Evolutionary conservation across 2,888 invertebrate genomes (phyloP), one percentile per base, ranked within the genome.

Genomic region (Sinopyrophorus schimmeli): DNA sequence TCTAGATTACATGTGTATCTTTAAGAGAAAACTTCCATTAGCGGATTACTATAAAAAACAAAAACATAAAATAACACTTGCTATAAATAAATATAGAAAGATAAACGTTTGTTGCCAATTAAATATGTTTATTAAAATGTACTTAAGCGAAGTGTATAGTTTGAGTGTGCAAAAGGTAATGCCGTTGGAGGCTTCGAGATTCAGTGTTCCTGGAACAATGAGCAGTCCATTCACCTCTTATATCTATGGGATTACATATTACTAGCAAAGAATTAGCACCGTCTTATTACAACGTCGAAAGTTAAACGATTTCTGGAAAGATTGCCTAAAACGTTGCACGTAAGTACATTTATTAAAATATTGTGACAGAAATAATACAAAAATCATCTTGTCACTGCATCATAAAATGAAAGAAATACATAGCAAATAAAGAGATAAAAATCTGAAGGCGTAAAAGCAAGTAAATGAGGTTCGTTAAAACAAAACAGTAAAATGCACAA

Each of bases 381-480:
- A 57, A 54, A 54, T 50, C 49, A 52, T 58, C 47, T 52, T 51
- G 54, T 55, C 53, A 54, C 47, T 46, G 38, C 44, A 39, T 50
- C 54, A 54, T 57, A 53, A 58, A 57, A 58, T 17, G 53, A 49
- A 57, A 47, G 38, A 44, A 55, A 49, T 52, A 48, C 47, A 39
- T 48, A 51, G 42, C 23, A 48, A 58, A 51, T 47, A 55, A 55
- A 57, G 50, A 53, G 53, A 55, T 60, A 60, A 58, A 55, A 43
- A 53, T 55, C 58, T 52, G 61, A 60, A 59, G 61, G 61, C 60
- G 61, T 61, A 60, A 59, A 58, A 61, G 59, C 51, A 57, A 57
- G 53, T 59, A 66, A 64, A 64, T 64, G 63, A 64, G 63, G 64
- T 64, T 65, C 62, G 60, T 66, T 65, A 65, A 65, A 65, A 64